A percentile compares a stretch with the other conserved stretches of the same genome.
Evolutionary conservation across 2,113 vertebrate species (phyloP).

Genomic region (Scortum barcoo): DNA sequence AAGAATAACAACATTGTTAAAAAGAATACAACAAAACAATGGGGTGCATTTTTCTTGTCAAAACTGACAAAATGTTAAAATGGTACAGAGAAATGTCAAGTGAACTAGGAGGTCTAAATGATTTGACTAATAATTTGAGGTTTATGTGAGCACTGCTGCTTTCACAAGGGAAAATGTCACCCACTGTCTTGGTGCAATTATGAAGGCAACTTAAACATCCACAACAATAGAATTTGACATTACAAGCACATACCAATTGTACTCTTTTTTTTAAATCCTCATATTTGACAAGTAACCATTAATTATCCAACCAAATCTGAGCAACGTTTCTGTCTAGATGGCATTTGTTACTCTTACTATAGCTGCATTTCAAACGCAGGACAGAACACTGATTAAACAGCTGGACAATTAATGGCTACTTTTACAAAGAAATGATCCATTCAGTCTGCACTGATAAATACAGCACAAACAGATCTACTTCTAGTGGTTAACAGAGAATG

Average conservation of each 20-base stretch:
- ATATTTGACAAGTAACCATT: constrained; percentile 76
- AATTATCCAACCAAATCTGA: constrained; percentile 53
- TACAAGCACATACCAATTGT: constrained; percentile 58
- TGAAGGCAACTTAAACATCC: constrained; percentile 51
- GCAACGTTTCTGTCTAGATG: background rate
- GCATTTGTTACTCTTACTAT: background rate
- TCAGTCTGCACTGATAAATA: constrained; percentile 52
- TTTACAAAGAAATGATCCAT: constrained; percentile 68
- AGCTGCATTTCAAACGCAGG: constrained; percentile 28
- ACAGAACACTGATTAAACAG: background rate
- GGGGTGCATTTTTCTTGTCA: constrained; percentile 62
- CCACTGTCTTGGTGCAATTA: constrained; percentile 66
- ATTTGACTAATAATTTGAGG: background rate
- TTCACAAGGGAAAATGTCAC: constrained; percentile 62
- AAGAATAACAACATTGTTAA: constrained; percentile 39
- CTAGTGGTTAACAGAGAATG: constrained; percentile 58
- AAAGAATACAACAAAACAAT: constrained; percentile 64
- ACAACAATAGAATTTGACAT: constrained; percentile 49
- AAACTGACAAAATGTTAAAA: background rate
- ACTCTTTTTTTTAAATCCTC: constrained; percentile 31
- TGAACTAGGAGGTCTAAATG: background rate
- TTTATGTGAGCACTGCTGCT: background rate
- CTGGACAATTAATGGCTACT: constrained; percentile 71
- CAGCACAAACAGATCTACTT: constrained; percentile 48
- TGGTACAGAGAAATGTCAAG: background rate